phyloP scores from a whole-genome alignment of 2,888 invertebrate genomes.

The Phoenoteleia sp. region DNA sequence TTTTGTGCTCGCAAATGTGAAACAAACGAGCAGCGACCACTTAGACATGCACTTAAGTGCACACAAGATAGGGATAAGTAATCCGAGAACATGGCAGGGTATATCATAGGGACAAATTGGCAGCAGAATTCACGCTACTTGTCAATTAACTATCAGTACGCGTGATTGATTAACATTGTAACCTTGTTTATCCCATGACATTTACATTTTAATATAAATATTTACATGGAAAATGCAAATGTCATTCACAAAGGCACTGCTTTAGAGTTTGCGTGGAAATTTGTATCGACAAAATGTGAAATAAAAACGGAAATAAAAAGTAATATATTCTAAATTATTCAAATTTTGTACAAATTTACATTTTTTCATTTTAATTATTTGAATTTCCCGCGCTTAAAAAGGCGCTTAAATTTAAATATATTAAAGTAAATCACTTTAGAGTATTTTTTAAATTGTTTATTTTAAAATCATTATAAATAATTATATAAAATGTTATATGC shows the following conservation, averaged over 20 bases:
- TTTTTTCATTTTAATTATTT: no score
- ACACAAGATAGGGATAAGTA: constrained; percentile 24
- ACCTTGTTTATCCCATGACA: constrained; percentile 22
- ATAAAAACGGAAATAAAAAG: background rate
- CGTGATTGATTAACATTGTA: constrained; percentile 25
- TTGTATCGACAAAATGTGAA: background rate
- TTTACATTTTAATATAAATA: constrained; percentile 31
- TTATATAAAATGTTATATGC: no score
- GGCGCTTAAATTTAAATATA: no score
- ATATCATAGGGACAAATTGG: constrained; percentile 30
- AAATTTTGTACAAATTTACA: no score
- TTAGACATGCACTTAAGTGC: constrained; percentile 35
- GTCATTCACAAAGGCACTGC: no score
- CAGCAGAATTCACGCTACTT: constrained; percentile 46
- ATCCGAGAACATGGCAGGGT: constrained; percentile 21
- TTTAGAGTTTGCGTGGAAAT: background rate
- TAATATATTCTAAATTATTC: no score
- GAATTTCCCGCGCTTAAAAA: no score
- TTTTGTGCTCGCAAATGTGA: constrained; percentile 19
- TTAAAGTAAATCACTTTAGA: no score
- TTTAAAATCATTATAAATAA: no score
- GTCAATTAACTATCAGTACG: constrained; percentile 48
- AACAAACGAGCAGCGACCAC: constrained; percentile 18
- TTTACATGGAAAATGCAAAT: background rate
- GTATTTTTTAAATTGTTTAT: no score